These are phyloP conservation scores for Pissodes strobi DNA, from an alignment of 1,140 invertebrate species.

Conservation along the genomic window DNA sequence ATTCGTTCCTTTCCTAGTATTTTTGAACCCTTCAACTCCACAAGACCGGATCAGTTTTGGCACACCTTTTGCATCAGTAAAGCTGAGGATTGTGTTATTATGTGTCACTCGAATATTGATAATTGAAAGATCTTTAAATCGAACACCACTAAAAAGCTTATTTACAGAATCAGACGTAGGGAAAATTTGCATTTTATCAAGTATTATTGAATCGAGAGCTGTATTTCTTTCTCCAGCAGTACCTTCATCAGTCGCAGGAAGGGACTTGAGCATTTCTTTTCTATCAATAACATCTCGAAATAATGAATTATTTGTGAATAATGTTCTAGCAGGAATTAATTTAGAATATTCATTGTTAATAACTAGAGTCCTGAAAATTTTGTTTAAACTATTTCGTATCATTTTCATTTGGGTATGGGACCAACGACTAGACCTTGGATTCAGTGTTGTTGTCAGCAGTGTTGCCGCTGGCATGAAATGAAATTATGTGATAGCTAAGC, in stretches of 20 bases:
- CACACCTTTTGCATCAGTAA: conserved; percentile 70
- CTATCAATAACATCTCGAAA: conserved; percentile 61
- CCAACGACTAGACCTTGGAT: no score
- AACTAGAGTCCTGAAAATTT: background rate
- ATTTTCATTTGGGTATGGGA: no score
- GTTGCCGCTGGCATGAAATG: no score
- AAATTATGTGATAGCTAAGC: no score
- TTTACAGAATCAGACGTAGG: conserved; percentile 74
- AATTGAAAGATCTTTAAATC: conserved; percentile 80
- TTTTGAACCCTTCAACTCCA: conserved; percentile 93
- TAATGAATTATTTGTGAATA: conserved; percentile 36
- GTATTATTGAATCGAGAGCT: conserved; percentile 62
- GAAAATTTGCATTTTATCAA: conserved; percentile 65
- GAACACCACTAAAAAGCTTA: conserved; percentile 74
- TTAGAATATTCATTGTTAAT: background rate
- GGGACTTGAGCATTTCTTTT: conserved; percentile 60
- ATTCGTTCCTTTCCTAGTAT: conserved; percentile 93
- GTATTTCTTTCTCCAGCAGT: conserved; percentile 67
- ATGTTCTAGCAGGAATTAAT: background rate
- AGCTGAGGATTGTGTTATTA: conserved; percentile 86
- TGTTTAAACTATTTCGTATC: background rate
- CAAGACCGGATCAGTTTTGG: conserved; percentile 70
- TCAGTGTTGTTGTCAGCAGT: no score
- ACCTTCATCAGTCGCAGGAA: conserved; percentile 67
- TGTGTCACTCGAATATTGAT: conserved; percentile 76